These are phyloP conservation scores for Olivierus martensii DNA, from an alignment of 1,140 invertebrate genomes.

Conservation along the genomic window DNA sequence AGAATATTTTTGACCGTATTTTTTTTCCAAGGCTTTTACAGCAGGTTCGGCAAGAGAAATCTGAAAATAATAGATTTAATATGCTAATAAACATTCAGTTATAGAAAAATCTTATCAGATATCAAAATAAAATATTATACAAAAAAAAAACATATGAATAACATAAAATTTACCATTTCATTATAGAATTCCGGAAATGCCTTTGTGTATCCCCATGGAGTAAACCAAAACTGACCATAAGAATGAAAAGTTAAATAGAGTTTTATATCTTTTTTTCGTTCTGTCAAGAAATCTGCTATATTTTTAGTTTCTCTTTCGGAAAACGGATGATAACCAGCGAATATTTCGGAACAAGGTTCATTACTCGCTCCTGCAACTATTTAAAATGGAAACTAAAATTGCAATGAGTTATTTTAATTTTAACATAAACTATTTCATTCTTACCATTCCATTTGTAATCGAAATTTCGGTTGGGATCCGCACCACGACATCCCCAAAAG, in stretches of 20 bases:
- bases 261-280: conserved; percentile 7
- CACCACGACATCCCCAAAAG: conserved; percentile 19
- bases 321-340: conserved; percentile 34
- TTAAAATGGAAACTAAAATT: not conserved
- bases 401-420: no score
- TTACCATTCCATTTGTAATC: conserved; percentile 18
- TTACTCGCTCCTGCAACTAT: conserved; percentile 47
- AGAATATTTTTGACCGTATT: no score
- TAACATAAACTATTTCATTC: no score
- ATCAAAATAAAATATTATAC: no score
- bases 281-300: conserved; percentile 11
- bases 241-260: conserved; percentile 20
- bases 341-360: conserved; percentile 79
- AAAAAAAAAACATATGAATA: no score
- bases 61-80: no score
- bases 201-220: conserved; percentile 41
- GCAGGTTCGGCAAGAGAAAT: no score
- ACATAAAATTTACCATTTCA: conserved; percentile 20
- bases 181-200: not conserved
- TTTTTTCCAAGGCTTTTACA: no score
- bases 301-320: conserved; percentile 20
- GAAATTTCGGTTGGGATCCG: conserved; percentile 25
- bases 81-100: no score
- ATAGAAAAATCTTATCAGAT: no score
- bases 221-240: conserved; percentile 31